phyloP scores from a whole-genome alignment of 2,113 vertebrate genomes.

The Sakesphorus luctuosus region DNA sequence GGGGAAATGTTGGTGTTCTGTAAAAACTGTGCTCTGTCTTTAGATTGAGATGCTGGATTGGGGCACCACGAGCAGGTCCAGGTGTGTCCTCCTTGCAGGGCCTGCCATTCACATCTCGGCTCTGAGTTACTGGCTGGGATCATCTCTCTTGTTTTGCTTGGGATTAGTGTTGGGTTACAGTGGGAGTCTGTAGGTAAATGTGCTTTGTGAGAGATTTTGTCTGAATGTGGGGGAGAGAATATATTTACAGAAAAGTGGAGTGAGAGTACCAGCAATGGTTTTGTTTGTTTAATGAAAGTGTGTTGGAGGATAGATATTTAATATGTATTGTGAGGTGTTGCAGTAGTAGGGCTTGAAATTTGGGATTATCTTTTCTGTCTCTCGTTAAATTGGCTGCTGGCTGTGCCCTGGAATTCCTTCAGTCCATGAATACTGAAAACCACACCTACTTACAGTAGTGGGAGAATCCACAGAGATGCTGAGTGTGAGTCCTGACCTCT shows the following conservation, averaged over 20 bases:
- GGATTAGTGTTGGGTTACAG: background rate
- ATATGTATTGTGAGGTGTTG: accelerated
- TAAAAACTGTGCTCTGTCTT: background rate
- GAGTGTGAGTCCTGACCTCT: background rate
- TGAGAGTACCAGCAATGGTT: background rate
- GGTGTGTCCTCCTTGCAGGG: background rate
- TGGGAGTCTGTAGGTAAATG: background rate
- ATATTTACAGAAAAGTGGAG: background rate
- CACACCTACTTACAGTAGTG: background rate
- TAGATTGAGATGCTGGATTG: background rate
- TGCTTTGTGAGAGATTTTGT: background rate
- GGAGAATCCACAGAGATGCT: background rate
- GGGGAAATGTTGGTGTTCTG: background rate
- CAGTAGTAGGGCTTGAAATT: background rate
- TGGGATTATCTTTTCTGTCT: background rate
- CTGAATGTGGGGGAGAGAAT: background rate
- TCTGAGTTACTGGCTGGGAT: background rate
- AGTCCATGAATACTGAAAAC: background rate
- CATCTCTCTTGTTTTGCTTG: background rate
- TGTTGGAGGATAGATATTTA: background rate
- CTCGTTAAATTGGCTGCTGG: background rate
- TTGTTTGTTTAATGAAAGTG: background rate
- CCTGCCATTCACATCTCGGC: background rate
- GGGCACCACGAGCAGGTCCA: background rate
- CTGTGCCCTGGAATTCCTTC: background rate